phyloP scores from a whole-genome alignment of 53 echinoderm and acorn worm species.

The Luidia sarsii region DNA sequence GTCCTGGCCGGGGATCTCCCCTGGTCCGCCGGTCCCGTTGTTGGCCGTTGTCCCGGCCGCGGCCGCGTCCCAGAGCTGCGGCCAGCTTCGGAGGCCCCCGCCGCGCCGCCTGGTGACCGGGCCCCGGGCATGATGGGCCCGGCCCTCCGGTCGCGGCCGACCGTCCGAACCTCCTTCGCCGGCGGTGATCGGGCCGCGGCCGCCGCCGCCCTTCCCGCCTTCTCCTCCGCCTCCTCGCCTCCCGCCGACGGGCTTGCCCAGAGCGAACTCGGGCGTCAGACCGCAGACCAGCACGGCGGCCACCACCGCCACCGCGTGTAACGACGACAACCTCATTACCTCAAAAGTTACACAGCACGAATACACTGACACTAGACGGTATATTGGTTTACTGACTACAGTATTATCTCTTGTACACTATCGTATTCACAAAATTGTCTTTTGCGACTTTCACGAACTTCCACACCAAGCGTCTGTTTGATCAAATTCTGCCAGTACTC shows the following conservation, averaged over 20 bases:
- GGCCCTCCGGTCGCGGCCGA: neutral
- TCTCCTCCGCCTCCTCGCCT: neutral
- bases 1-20: no score
- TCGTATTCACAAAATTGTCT: no score
- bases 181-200: neutral
- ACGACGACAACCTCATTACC: conserved; percentile 34
- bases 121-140: neutral
- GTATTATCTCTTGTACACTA: no score
- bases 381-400: no score
- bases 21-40: no score
- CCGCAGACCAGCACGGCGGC: conserved; percentile 33
- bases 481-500: no score
- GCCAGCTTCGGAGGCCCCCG: no score
- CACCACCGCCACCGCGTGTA: conserved; percentile 26
- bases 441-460: no score
- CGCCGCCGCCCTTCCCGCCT: neutral
- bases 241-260: conserved; percentile 24
- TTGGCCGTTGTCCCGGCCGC: neutral
- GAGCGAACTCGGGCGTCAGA: conserved; percentile 1
- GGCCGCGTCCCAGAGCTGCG: neutral
- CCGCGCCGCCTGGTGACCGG: no score
- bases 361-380: no score
- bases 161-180: neutral
- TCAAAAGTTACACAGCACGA: no score
- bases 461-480: no score